Evolutionary conservation across 2,888 invertebrate species (phyloP), one percentile per base, ranked within the genome.

Genomic region (Odontothrips loti): DNA sequence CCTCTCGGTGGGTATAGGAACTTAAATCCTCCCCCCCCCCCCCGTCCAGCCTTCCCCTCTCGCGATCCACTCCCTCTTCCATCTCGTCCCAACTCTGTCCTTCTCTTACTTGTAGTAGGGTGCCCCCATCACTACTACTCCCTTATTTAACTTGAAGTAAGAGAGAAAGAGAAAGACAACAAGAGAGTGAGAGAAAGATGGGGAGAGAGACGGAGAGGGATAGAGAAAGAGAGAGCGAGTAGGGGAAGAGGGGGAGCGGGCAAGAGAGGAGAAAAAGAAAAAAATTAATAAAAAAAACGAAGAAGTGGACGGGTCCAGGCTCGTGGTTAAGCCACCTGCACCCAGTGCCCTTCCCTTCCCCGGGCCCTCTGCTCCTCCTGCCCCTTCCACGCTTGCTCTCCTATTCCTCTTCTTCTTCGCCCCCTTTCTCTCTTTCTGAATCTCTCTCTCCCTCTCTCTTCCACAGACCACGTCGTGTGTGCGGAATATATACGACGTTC

Each of bases 321-420:
- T 23, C 68, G 68, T 68, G 68, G 68, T 23, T 68, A n/a, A 68
- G 68, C 68, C 68, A 68, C 68, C 68, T 68, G 68, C 68, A 68
- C 68, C 68, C 68, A 68, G 68, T 11, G n/a, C 68, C 68, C 11
- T 8, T 9, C 27, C 68, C 68, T 23, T n/a, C 23, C 23, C 11
- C 68, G 6, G n/a, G 9, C 68, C 68, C 68, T 23, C 68, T 23
- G 34, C 34, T 43, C 34, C 34, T 43, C 34, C 34, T 43, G 34
- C 6, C 34, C 34, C 34, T 43, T 43, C 34, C 34, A 43, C 34
- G 34, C 34, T 6, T 2, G 34, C 34, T 43, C 34, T 6, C 6
- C 34, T 43, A 43, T 43, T 43, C 34, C 34, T 43, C 34, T 43
- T 6, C 34, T 43, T 43, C 34, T 43, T 43, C 34, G 2, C 34